Percentiles rank a stretch among this genome's conserved stretches.
Evolutionary conservation across 1,140 invertebrate genomes (phyloP).

Genomic region (Trachymyrmex septentrionalis): DNA sequence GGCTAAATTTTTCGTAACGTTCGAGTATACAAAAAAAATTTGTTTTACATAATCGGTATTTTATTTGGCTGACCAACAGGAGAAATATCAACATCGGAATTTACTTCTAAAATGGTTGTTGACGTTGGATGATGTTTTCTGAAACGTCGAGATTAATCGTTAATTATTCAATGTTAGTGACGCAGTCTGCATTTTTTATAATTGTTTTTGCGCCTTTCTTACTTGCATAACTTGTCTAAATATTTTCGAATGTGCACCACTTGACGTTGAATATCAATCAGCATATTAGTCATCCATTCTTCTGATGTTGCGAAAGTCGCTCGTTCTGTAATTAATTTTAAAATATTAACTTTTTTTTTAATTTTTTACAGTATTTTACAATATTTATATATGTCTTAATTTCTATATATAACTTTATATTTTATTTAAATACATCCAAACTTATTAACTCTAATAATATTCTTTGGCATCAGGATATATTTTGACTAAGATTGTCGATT

Average conservation of each 20-base stretch:
- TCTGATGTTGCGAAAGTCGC: not conserved
- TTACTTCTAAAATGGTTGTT: not conserved
- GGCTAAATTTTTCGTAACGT: not conserved
- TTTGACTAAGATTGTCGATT: not conserved
- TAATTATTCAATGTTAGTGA: not conserved
- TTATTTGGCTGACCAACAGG: conserved; percentile 21
- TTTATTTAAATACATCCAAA: not conserved
- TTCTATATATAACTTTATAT: not conserved
- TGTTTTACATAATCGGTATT: conserved; percentile 33
- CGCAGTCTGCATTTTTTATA: not conserved
- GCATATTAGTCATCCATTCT: conserved; percentile 28
- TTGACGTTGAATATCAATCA: conserved; percentile 59
- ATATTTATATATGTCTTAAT: not conserved
- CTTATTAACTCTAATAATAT: conserved; percentile 4
- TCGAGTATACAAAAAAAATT: not conserved
- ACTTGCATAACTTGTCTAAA: conserved; percentile 73
- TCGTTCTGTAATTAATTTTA: conserved; percentile 37
- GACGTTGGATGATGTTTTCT: conserved; percentile 62
- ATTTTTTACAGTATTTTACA: not conserved
- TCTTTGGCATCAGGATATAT: not conserved
- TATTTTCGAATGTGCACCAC: conserved; percentile 57
- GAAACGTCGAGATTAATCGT: conserved; percentile 32
- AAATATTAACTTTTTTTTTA: not conserved
- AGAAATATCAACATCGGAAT: not conserved
- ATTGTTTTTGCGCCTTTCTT: not conserved